Conservation (phyloP, 2,888 invertebrate genomes). For the Mylabris sibirica region DNA sequence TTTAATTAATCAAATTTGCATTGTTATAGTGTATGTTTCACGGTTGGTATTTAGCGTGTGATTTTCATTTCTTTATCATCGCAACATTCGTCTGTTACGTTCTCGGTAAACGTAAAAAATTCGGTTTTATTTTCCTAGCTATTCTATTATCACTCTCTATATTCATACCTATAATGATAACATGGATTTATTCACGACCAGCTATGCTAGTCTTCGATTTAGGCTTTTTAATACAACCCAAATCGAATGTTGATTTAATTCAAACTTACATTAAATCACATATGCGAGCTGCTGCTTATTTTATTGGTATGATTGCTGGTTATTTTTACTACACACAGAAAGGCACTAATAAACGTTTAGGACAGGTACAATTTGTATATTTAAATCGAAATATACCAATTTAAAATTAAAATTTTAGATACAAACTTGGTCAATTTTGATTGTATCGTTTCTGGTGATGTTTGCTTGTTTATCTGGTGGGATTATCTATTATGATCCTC, state of each 20-base stretch:
- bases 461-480: conserved; percentile 62
- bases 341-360: conserved; percentile 47
- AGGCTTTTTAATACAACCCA: conserved; percentile 64
- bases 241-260: conserved; percentile 63
- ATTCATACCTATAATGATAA: conserved; percentile 63
- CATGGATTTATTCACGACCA: conserved; percentile 61
- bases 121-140: conserved; percentile 58
- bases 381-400: not conserved
- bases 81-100: conserved; percentile 62
- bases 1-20: conserved; percentile 4
- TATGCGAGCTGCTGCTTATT: conserved; percentile 66
- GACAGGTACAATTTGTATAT: conserved; percentile 45
- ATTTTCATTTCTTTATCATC: conserved; percentile 72
- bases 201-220: conserved; percentile 66
- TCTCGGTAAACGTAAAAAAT: conserved; percentile 58
- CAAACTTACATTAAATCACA: conserved; percentile 68
- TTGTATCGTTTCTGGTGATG: conserved; percentile 62
- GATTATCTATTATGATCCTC: conserved; percentile 63
- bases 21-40: conserved; percentile 68
- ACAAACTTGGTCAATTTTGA: conserved; percentile 59
- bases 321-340: conserved; percentile 59
- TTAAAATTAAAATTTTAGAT: conserved; percentile 55
- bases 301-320: conserved; percentile 66
- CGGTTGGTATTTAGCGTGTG: conserved; percentile 75
- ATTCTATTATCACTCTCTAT: conserved; percentile 59